These are phyloP conservation scores for Drosophila suboccidentalis DNA, from an alignment of 2,888 invertebrate species.

Conservation along the genomic window DNA sequence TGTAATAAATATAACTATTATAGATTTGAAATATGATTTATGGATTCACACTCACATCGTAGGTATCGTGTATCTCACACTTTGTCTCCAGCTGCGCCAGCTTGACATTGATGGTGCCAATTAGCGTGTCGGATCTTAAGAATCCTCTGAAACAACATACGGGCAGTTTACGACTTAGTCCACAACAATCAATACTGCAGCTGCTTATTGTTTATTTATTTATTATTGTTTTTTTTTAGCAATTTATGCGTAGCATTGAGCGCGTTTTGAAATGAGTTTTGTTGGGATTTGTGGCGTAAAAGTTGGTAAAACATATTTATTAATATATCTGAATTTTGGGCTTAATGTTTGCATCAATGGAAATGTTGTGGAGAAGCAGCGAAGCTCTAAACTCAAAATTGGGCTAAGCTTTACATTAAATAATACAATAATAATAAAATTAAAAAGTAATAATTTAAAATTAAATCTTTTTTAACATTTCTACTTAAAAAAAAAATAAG, in stretches of 20 bases:
- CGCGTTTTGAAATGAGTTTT: constrained; percentile 52
- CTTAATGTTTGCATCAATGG: constrained; percentile 40
- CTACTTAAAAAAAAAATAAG: neutral
- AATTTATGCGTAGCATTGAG: constrained; percentile 53
- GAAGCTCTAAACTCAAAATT: constrained; percentile 36
- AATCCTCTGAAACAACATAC: constrained; percentile 95
- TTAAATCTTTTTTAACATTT: neutral
- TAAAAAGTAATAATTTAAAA: neutral
- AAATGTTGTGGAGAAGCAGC: constrained; percentile 28
- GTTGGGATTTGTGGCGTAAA: constrained; percentile 68
- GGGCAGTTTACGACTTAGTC: constrained; percentile 86
- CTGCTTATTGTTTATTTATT: constrained; percentile 68
- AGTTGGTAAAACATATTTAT: constrained; percentile 61
- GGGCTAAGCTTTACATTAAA: constrained; percentile 18
- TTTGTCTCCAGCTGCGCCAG: constrained; percentile 95
- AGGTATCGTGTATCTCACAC: constrained; percentile 96
- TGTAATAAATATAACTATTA: constrained; percentile 84
- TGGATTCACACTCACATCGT: constrained; percentile 90
- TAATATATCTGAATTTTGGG: constrained; percentile 49
- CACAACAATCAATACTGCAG: constrained; percentile 85
- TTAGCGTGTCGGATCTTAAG: constrained; percentile 93
- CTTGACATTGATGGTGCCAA: constrained; percentile 94
- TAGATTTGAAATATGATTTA: no score
- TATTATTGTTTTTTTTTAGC: constrained; percentile 40
- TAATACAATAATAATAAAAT: neutral